Evolutionary conservation across 2,888 invertebrate species (phyloP).

Genomic region (Luffia ferchaultella): DNA sequence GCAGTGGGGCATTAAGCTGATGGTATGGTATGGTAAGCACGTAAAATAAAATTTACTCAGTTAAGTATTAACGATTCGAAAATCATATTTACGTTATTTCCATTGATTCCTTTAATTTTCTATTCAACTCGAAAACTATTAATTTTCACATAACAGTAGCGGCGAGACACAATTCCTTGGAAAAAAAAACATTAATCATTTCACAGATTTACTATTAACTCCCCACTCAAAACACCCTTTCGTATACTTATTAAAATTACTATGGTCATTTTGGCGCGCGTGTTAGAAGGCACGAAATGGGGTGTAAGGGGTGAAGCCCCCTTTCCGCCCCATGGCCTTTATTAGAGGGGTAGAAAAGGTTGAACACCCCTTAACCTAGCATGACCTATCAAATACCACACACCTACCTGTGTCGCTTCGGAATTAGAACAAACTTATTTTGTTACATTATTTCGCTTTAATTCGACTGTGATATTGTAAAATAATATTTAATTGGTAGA

Average conservation of each 20-base stretch:
- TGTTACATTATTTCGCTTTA: too few species aligned
- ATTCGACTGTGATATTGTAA: too few species aligned
- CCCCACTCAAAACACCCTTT: neutral
- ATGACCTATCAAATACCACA: neutral
- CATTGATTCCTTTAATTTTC: too few species aligned
- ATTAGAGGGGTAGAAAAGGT: neutral
- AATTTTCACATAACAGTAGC: neutral
- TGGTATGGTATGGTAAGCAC: too few species aligned
- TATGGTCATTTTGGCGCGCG: neutral
- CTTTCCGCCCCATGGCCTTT: neutral
- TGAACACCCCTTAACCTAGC: neutral
- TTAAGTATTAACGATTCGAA: too few species aligned
- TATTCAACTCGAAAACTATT: neutral
- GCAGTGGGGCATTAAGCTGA: too few species aligned
- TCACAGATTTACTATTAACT: neutral
- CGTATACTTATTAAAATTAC: neutral
- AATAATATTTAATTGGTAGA: too few species aligned
- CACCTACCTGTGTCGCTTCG: neutral
- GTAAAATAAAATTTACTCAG: too few species aligned
- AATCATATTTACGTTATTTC: too few species aligned
- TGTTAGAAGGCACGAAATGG: constrained; percentile 4
- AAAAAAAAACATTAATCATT: neutral
- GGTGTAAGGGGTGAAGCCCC: neutral
- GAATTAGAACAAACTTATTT: neutral
- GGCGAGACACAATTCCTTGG: neutral